Conservation (phyloP, 1,140 invertebrate genomes). For the Mylabris phalerata region DNA sequence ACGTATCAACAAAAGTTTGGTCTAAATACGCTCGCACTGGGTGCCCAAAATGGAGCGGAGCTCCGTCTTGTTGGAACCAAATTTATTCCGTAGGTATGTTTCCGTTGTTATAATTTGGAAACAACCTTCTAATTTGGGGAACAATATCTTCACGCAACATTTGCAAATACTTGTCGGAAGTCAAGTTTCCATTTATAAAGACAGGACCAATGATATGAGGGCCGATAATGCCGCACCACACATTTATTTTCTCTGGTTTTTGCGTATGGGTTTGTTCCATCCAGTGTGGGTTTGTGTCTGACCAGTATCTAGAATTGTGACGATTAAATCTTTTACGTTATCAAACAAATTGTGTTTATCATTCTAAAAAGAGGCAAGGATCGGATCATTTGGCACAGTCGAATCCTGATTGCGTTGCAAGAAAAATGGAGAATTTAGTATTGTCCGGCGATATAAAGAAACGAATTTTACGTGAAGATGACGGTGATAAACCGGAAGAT, state of each 20-base stretch:
- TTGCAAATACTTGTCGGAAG: constrained; percentile 12
- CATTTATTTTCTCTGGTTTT: constrained; percentile 6
- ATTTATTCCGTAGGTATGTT: not conserved
- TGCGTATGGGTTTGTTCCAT: constrained; percentile 5
- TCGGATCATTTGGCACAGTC: too few species aligned
- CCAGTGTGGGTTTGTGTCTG: too few species aligned
- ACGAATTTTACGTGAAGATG: too few species aligned
- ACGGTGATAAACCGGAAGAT: too few species aligned
- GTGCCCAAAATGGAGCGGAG: constrained; percentile 34
- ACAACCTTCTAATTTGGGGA: not conserved
- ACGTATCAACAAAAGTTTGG: constrained; percentile 34
- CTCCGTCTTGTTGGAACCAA: constrained; percentile 41
- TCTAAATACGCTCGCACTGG: constrained; percentile 35
- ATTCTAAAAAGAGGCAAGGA: too few species aligned
- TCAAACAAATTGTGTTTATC: too few species aligned
- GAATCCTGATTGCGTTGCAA: too few species aligned
- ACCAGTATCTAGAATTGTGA: constrained; percentile 16
- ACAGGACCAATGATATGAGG: too few species aligned
- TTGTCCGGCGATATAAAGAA: too few species aligned
- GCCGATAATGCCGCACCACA: too few species aligned
- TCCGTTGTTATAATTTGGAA: not conserved
- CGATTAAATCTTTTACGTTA: constrained; percentile 5
- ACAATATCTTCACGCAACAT: constrained; percentile 4
- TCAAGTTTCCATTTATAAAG: constrained; percentile 14
- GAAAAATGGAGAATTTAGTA: too few species aligned